Conservation (phyloP, 2,888 invertebrate species). For the Saturnia pavonia region DNA sequence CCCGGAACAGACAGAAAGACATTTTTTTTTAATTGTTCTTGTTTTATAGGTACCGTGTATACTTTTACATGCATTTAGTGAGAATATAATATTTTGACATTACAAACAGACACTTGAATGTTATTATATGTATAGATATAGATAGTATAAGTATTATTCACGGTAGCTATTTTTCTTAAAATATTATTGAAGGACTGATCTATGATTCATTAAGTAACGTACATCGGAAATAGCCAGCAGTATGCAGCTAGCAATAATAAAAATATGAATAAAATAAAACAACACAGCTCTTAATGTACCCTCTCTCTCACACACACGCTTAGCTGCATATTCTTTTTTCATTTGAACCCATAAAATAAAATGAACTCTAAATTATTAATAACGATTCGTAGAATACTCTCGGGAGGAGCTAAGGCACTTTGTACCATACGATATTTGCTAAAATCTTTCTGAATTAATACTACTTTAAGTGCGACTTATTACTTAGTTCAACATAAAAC, state of each 20-base stretch:
- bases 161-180: neutral
- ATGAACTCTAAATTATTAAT: slow-evolving; percentile 38
- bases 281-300: neutral
- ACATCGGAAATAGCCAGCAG: neutral
- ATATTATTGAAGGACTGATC: neutral
- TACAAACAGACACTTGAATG: too few relatives aligned
- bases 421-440: slow-evolving; percentile 11
- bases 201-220: neutral
- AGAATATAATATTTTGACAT: too few relatives aligned
- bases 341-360: slow-evolving; percentile 36
- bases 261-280: slow-evolving; percentile 11
- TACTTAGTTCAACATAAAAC: too few relatives aligned
- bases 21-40: too few relatives aligned
- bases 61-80: too few relatives aligned
- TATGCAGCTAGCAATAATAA: neutral
- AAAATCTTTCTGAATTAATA: neutral
- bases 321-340: slow-evolving; percentile 25
- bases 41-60: too few relatives aligned
- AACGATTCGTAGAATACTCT: slow-evolving; percentile 25
- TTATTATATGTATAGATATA: too few relatives aligned
- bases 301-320: slow-evolving; percentile 14
- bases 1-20: too few relatives aligned
- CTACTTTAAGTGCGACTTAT: too few relatives aligned
- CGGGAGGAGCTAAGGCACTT: slow-evolving; percentile 16
- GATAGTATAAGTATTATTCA: too few relatives aligned